Percentiles rank a stretch among this genome's conserved stretches.
Evolutionary conservation across 2,113 vertebrate genomes (phyloP).

Genomic region (Heteronetta atricapilla): DNA sequence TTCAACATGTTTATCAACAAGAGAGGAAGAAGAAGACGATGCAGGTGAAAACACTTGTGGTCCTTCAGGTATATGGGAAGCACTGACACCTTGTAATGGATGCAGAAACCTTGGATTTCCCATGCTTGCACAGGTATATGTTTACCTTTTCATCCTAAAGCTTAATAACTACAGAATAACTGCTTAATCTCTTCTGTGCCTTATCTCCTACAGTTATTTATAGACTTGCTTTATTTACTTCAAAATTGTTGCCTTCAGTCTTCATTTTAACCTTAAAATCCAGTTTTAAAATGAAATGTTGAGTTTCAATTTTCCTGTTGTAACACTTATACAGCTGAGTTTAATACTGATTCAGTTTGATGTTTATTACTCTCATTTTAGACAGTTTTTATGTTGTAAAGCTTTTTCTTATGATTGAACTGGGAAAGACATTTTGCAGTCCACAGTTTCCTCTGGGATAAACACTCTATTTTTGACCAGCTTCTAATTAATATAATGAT

Average conservation of each 20-base stretch:
- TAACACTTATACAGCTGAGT: background rate
- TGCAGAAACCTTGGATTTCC: conserved; percentile 93
- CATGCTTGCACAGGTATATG: conserved; percentile 86
- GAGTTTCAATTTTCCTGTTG: background rate
- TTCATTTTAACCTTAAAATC: background rate
- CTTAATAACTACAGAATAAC: background rate
- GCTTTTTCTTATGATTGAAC: background rate
- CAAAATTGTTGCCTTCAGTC: background rate
- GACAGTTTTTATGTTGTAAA: background rate
- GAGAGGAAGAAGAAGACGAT: conserved; percentile 86
- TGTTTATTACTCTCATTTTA: background rate
- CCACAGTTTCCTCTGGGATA: background rate
- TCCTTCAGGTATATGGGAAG: conserved; percentile 93
- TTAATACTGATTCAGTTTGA: background rate
- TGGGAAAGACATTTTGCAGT: background rate
- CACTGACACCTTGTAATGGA: conserved; percentile 93
- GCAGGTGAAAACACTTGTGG: conserved; percentile 87
- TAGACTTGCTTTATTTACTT: background rate
- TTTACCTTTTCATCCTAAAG: background rate
- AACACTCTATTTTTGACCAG: background rate
- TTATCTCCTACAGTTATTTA: background rate
- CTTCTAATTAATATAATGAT: conserved; percentile 21
- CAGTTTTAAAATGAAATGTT: background rate
- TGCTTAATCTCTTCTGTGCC: background rate
- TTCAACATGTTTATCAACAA: conserved; percentile 77